These are phyloP conservation scores for Drosophila bunnanda DNA, from an alignment of 2,888 invertebrate species.

Conservation along the genomic window DNA sequence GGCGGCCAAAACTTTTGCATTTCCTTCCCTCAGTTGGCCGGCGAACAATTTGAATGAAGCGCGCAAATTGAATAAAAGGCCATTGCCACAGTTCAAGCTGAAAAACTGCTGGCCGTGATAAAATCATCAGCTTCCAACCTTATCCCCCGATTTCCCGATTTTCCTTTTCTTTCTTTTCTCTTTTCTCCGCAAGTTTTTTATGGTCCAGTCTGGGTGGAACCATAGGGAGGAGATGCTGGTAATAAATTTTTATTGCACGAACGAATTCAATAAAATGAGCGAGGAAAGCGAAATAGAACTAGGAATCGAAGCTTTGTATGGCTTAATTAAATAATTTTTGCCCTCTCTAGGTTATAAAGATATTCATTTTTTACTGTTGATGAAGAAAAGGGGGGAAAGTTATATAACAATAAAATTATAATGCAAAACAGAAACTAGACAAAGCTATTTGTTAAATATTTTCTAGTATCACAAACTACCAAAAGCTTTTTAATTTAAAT, in stretches of 20 bases:
- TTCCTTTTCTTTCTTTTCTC: conserved; percentile 1
- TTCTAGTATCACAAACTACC: background rate
- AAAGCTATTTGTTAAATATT: background rate
- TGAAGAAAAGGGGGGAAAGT: background rate
- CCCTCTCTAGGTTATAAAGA: conserved; percentile 19
- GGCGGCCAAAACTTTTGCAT: conserved; percentile 53
- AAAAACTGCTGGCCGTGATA: conserved; percentile 70
- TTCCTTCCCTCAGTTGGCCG: conserved; percentile 27
- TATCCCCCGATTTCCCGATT: conserved; percentile 18
- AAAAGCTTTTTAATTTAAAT: background rate
- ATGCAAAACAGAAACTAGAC: too few relatives aligned
- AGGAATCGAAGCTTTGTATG: conserved; percentile 27
- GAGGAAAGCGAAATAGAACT: conserved; percentile 23
- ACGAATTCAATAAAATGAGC: conserved; percentile 66
- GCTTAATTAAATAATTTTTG: conserved; percentile 62
- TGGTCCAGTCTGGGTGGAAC: conserved; percentile 18
- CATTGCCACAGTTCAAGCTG: conserved; percentile 65
- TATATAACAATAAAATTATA: background rate
- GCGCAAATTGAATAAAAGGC: conserved; percentile 73
- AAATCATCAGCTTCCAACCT: conserved; percentile 63
- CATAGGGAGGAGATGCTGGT: conserved; percentile 35
- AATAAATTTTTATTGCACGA: conserved; percentile 70
- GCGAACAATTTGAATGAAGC: conserved; percentile 66
- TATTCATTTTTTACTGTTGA: background rate
- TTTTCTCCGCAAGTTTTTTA: conserved; percentile 23